Percentiles rank a stretch among this genome's conserved stretches.
These are phyloP conservation scores for Adelognathus sp. DNA, from an alignment of 2,888 invertebrate species.

Conservation along the genomic window DNA sequence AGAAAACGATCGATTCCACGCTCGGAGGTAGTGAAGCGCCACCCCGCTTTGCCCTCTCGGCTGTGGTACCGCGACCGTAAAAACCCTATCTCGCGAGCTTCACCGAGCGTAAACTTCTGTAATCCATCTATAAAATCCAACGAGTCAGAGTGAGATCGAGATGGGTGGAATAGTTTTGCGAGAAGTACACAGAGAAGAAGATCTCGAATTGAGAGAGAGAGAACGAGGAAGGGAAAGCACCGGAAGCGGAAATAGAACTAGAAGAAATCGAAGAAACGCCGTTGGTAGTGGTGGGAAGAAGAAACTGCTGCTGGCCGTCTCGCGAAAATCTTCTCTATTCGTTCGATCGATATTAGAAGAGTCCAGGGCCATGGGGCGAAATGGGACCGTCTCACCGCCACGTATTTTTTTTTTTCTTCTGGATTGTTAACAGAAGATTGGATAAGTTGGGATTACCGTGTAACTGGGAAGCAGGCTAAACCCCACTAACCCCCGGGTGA, in stretches of 20 bases:
- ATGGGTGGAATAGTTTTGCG: slow-evolving; percentile 16
- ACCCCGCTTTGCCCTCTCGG: slow-evolving; percentile 37
- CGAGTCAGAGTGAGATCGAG: slow-evolving; percentile 56
- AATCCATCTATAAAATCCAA: slow-evolving; percentile 74
- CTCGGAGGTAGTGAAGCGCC: slow-evolving; percentile 36
- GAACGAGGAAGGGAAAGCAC: slow-evolving; percentile 35
- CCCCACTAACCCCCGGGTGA: slow-evolving; percentile 39
- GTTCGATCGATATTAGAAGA: slow-evolving; percentile 44
- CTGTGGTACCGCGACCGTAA: slow-evolving; percentile 59
- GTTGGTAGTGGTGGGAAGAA: slow-evolving; percentile 20
- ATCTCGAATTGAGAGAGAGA: neutral
- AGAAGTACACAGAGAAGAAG: neutral
- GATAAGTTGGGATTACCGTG: slow-evolving; percentile 57
- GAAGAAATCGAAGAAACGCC: slow-evolving; percentile 55
- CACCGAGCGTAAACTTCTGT: slow-evolving; percentile 69
- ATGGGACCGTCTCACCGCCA: neutral
- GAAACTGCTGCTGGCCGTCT: slow-evolving; percentile 26
- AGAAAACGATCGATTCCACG: slow-evolving; percentile 57
- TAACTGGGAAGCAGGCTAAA: slow-evolving; percentile 46
- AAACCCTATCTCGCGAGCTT: slow-evolving; percentile 68
- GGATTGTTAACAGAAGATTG: slow-evolving; percentile 56
- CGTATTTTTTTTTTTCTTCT: slow-evolving; percentile 15
- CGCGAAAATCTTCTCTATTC: slow-evolving; percentile 28
- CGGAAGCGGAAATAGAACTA: slow-evolving; percentile 50
- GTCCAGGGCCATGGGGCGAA: slow-evolving; percentile 11